These are phyloP conservation scores for Frankliniella fusca DNA, from an alignment of 2,888 invertebrate genomes.

Conservation along the genomic window DNA sequence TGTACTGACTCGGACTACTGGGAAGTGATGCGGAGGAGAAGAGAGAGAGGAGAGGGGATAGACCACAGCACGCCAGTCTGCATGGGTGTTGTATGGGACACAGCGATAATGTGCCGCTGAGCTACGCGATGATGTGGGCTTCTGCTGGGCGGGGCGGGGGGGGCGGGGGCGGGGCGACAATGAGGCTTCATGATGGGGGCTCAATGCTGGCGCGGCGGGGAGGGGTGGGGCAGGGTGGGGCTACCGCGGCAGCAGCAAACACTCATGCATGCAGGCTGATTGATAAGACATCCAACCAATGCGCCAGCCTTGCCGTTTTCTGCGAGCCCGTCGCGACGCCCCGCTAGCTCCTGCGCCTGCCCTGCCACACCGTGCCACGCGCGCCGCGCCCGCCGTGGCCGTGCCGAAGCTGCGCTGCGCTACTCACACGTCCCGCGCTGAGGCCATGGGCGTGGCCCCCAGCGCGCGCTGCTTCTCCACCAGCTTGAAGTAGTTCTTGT, in stretches of 20 bases:
- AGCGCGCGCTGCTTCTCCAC: constrained; percentile 59
- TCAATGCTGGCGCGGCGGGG: neutral
- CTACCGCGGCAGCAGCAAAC: neutral
- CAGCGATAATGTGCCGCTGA: neutral
- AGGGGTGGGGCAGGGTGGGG: neutral
- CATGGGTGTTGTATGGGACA: neutral
- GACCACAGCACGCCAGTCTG: too few species aligned
- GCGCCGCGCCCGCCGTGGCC: neutral
- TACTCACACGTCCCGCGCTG: constrained; percentile 14
- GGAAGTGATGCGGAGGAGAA: too few species aligned
- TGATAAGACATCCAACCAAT: neutral
- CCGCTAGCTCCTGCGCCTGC: neutral
- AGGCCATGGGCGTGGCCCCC: constrained; percentile 17
- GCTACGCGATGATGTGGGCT: neutral
- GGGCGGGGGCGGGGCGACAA: neutral
- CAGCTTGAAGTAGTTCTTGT: constrained; percentile 63
- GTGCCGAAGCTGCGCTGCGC: neutral
- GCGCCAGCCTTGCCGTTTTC: neutral
- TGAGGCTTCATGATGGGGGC: too few species aligned
- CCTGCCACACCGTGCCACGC: neutral
- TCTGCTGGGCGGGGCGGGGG: neutral
- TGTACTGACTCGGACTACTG: too few species aligned
- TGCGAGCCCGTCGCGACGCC: neutral
- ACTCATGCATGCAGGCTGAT: neutral
- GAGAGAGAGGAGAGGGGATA: too few species aligned